Conservation (phyloP, 1,140 invertebrate genomes). For the Lanistes nyassanus region DNA sequence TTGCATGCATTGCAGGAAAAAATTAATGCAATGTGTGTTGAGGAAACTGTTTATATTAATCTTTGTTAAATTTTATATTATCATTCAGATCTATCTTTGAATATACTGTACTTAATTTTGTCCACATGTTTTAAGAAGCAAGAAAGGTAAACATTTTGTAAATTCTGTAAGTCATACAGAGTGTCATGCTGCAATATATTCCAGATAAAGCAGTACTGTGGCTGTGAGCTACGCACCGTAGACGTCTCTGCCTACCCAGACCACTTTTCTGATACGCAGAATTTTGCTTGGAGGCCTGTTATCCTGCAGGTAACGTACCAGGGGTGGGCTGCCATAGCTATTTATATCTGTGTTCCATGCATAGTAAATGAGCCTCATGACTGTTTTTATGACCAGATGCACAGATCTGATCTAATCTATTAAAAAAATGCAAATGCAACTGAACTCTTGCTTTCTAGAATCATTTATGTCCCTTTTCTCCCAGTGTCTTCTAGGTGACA, state of each 20-base stretch:
- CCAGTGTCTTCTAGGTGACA: not conserved
- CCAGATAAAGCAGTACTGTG: slow-evolving; percentile 50
- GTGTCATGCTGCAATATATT: slow-evolving; percentile 7
- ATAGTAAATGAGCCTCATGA: no score
- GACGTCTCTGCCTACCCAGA: slow-evolving; percentile 39
- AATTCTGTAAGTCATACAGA: not conserved
- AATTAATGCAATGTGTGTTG: no score
- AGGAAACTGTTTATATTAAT: not conserved
- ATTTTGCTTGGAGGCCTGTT: slow-evolving; percentile 54
- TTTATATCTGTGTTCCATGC: no score
- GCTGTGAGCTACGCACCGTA: slow-evolving; percentile 51
- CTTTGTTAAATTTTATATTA: not conserved
- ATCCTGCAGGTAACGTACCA: slow-evolving; percentile 49
- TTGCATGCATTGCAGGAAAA: no score
- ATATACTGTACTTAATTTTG: not conserved
- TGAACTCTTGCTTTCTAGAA: not conserved
- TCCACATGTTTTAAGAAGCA: not conserved
- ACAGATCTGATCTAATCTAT: not conserved
- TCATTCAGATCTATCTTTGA: not conserved
- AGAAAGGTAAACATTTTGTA: not conserved
- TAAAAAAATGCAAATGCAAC: not conserved
- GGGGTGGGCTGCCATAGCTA: no score
- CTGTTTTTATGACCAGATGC: not conserved
- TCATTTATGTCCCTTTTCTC: not conserved
- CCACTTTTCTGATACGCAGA: slow-evolving; percentile 42